Conservation (phyloP, 2,797 vertebrate genomes). For the Oryzias sinensis region DNA sequence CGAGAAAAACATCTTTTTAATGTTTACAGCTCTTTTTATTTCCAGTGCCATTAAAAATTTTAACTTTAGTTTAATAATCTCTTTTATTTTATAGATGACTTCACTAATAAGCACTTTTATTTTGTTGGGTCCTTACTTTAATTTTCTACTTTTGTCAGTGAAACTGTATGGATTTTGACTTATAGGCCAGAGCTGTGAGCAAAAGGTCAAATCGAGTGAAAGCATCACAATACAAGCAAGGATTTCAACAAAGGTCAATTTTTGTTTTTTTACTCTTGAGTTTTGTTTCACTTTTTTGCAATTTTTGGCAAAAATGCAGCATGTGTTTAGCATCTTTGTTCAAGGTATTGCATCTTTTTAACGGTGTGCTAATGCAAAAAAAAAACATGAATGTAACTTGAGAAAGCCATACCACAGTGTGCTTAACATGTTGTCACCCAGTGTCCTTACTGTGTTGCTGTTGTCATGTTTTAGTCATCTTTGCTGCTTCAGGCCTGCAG, state of each 20-base stretch:
- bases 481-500: constrained; percentile 7
- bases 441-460: constrained; percentile 61
- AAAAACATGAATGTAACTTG: constrained; percentile 72
- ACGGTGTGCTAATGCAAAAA: constrained; percentile 50
- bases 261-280: not conserved
- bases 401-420: constrained; percentile 76
- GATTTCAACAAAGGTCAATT: constrained; percentile 15
- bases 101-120: not conserved
- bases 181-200: constrained; percentile 51
- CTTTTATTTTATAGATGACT: constrained; percentile 1
- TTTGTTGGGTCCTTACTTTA: constrained; percentile 28
- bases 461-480: constrained; percentile 41
- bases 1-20: constrained; percentile 24
- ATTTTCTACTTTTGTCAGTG: constrained; percentile 27
- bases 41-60: constrained; percentile 37
- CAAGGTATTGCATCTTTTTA: constrained; percentile 11
- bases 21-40: constrained; percentile 1
- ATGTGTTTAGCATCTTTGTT: constrained; percentile 13
- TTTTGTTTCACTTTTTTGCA: constrained; percentile 29
- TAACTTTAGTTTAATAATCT: constrained; percentile 10
- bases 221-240: constrained; percentile 18
- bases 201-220: constrained; percentile 43
- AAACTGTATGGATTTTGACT: constrained; percentile 40
- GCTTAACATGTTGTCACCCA: constrained; percentile 60
- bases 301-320: constrained; percentile 12